These are phyloP conservation scores for Ceratitis capitata DNA, from an alignment of 1,140 invertebrate species.

Conservation along the genomic window DNA sequence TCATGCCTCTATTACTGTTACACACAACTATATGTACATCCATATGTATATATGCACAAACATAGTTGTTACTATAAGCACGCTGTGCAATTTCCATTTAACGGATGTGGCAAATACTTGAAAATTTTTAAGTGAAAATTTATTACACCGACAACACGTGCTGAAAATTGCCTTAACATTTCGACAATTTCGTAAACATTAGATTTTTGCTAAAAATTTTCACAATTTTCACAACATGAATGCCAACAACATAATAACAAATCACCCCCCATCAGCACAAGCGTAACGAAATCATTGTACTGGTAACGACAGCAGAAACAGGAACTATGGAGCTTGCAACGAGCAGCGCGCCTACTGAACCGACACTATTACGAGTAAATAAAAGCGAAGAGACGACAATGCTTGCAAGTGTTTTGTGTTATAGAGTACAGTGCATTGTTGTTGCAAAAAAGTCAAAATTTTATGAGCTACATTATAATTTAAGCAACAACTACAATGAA, in stretches of 20 bases:
- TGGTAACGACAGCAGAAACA: not conserved
- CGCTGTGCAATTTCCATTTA: constrained; percentile 10
- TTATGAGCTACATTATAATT: no score
- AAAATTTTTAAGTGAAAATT: constrained; percentile 43
- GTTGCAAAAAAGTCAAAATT: no score
- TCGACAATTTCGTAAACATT: constrained; percentile 40
- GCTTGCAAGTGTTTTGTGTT: no score
- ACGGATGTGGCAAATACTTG: constrained; percentile 16
- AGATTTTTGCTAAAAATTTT: constrained; percentile 26
- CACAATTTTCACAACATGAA: constrained; percentile 18
- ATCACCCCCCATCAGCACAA: not conserved
- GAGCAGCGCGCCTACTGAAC: not conserved
- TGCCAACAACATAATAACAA: constrained; percentile 38
- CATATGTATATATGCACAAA: no score
- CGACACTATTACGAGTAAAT: not conserved
- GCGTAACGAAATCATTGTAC: not conserved
- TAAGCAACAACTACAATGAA: no score
- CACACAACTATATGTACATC: no score
- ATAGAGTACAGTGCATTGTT: no score
- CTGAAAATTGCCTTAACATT: constrained; percentile 42
- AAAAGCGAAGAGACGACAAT: not conserved
- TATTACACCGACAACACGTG: constrained; percentile 43
- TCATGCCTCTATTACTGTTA: no score
- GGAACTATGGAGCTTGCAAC: not conserved
- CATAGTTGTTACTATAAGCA: not conserved